Percentiles rank a stretch among this genome's conserved stretches.
Conservation (phyloP, 2,113 vertebrate species). For the Rallus limicola region DNA sequence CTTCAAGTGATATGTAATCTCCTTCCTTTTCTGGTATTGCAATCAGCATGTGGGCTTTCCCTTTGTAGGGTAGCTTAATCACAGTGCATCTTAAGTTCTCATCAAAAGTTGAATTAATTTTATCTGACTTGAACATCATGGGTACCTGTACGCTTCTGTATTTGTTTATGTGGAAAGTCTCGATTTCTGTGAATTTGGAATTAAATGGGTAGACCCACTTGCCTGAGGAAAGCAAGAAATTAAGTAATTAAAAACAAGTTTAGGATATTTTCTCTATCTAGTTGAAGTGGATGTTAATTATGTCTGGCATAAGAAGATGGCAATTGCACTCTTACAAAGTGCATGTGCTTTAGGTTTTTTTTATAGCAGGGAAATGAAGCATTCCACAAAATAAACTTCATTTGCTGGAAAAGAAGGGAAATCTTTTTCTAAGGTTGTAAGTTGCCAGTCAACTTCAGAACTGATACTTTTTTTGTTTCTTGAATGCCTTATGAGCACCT, state of each 20-base stretch:
- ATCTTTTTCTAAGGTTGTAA: background rate
- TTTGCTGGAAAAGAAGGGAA: background rate
- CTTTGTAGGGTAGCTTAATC: slow-evolving; percentile 85
- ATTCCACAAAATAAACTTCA: background rate
- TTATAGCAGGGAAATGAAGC: background rate
- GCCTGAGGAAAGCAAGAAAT: slow-evolving; percentile 73
- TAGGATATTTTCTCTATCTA: background rate
- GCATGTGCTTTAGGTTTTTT: background rate
- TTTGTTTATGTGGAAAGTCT: slow-evolving; percentile 86
- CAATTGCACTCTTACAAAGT: background rate
- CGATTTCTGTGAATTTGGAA: slow-evolving; percentile 66
- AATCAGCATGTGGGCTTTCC: slow-evolving; percentile 88
- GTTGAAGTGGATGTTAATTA: background rate
- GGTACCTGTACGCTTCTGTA: slow-evolving; percentile 84
- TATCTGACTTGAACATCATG: slow-evolving; percentile 84
- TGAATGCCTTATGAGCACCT: background rate
- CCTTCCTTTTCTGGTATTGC: slow-evolving; percentile 79
- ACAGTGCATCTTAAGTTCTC: slow-evolving; percentile 77
- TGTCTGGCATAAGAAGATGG: background rate
- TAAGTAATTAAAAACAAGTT: background rate
- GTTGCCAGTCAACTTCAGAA: background rate
- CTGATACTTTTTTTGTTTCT: background rate
- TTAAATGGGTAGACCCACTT: slow-evolving; percentile 86
- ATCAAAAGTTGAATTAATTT: slow-evolving; percentile 79
- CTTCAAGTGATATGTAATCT: slow-evolving; percentile 86